Percentiles rank a stretch among this genome's conserved stretches.
Evolutionary conservation across 2,797 vertebrate genomes (phyloP).

Genomic region (Telmatherina bonti): DNA sequence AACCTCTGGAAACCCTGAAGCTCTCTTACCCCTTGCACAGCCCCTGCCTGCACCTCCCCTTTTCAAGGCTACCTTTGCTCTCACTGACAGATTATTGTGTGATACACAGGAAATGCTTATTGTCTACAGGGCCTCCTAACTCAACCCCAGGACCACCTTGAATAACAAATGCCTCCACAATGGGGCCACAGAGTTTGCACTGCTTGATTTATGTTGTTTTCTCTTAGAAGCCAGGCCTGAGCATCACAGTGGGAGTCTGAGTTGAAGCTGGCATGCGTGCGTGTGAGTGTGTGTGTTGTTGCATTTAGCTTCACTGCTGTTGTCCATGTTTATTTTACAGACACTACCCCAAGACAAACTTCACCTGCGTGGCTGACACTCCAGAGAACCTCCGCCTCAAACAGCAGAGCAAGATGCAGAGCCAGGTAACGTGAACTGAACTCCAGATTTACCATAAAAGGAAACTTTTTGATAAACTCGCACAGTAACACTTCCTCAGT

Average conservation of each 20-base stretch:
- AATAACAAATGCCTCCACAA: constrained; percentile 65
- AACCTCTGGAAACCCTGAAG: constrained; percentile 55
- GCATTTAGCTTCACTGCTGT: constrained; percentile 37
- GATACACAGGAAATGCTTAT: constrained; percentile 71
- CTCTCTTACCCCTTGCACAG: constrained; percentile 31
- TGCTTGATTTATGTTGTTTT: constrained; percentile 60
- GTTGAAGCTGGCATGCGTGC: constrained; percentile 30
- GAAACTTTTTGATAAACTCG: neutral
- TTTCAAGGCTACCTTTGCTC: constrained; percentile 59
- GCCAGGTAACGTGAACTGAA: constrained; percentile 84
- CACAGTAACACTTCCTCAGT: neutral
- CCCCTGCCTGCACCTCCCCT: constrained; percentile 55
- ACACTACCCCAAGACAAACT: constrained; percentile 97
- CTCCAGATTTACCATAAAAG: neutral
- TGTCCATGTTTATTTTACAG: constrained; percentile 78
- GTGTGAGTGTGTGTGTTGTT: constrained; percentile 22
- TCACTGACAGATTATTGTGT: constrained; percentile 66
- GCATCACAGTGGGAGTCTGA: constrained; percentile 36
- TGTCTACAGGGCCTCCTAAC: constrained; percentile 73
- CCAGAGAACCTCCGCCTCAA: constrained; percentile 97
- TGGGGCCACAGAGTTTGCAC: constrained; percentile 62
- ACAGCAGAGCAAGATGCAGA: constrained; percentile 97
- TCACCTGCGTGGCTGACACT: constrained; percentile 96
- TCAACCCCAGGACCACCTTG: constrained; percentile 72
- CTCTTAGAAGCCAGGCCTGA: constrained; percentile 35